phyloP scores from a whole-genome alignment of 2,113 vertebrate genomes.

The Catharus fuscescens region DNA sequence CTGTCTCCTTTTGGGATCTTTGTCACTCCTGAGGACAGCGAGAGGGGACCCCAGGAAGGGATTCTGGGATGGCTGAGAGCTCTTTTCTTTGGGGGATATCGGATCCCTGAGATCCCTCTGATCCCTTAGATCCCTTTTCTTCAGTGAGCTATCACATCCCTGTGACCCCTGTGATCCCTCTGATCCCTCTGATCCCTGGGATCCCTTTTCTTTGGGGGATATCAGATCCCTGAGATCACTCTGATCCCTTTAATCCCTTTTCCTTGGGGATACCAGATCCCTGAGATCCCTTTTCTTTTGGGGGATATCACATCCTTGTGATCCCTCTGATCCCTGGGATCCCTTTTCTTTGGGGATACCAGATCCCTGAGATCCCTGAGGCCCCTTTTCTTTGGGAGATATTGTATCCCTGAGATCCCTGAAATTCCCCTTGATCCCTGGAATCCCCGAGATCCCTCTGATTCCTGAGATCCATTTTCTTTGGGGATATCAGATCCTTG shows the following conservation, averaged over 20 bases:
- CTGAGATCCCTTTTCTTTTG: not conserved
- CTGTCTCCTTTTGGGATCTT: not conserved
- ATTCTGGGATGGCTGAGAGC: not conserved
- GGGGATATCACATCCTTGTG: no score
- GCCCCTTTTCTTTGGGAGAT: no score
- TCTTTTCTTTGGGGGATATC: no score
- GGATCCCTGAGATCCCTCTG: not conserved
- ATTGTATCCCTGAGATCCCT: no score
- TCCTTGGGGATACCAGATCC: no score
- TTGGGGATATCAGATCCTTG: no score
- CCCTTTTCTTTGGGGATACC: not conserved
- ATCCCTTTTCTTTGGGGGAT: not conserved
- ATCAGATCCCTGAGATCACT: no score
- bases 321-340: not conserved
- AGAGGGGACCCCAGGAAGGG: not conserved
- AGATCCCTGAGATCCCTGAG: not conserved
- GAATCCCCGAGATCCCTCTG: no score
- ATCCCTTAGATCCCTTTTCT: not conserved
- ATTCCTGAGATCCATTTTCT: no score
- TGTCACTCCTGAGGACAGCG: rapidly evolving
- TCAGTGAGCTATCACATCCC: no score
- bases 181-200: not conserved
- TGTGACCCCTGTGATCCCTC: not conserved
- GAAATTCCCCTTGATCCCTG: no score
- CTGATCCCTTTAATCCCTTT: not conserved